phyloP scores from a whole-genome alignment of 2,888 invertebrate genomes.

The Horisme vitalbata region DNA sequence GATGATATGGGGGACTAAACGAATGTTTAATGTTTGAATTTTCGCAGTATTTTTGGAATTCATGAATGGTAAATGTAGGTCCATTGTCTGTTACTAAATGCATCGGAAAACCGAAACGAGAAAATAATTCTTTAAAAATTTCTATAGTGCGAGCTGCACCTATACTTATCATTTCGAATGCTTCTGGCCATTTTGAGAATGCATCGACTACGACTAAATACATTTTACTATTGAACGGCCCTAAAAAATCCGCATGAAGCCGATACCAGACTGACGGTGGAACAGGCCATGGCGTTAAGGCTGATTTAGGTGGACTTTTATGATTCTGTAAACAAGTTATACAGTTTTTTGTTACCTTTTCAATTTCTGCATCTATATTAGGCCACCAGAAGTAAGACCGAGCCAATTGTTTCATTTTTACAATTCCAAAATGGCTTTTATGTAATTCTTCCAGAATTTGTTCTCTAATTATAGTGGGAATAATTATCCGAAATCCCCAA shows the following conservation, averaged over 20 bases:
- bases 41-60: neutral
- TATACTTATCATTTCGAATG: constrained; percentile 17
- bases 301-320: constrained; percentile 10
- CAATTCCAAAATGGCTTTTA: constrained; percentile 1
- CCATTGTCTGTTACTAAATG: neutral
- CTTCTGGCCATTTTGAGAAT: constrained; percentile 21
- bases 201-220: constrained; percentile 20
- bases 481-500: neutral
- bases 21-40: neutral
- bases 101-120: neutral
- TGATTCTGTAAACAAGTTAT: neutral
- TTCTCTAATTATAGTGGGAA: neutral
- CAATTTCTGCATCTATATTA: neutral
- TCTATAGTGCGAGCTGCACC: constrained; percentile 14
- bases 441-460: neutral
- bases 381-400: constrained; percentile 9
- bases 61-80: neutral
- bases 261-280: constrained; percentile 26
- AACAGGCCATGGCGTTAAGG: constrained; percentile 21
- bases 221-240: constrained; percentile 30
- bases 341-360: constrained; percentile 2
- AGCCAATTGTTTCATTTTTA: neutral
- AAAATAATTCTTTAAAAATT: constrained; percentile 28
- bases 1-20: neutral
- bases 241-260: constrained; percentile 32